Conservation (phyloP, 2,797 vertebrate species). For the Graptemys geographica region DNA sequence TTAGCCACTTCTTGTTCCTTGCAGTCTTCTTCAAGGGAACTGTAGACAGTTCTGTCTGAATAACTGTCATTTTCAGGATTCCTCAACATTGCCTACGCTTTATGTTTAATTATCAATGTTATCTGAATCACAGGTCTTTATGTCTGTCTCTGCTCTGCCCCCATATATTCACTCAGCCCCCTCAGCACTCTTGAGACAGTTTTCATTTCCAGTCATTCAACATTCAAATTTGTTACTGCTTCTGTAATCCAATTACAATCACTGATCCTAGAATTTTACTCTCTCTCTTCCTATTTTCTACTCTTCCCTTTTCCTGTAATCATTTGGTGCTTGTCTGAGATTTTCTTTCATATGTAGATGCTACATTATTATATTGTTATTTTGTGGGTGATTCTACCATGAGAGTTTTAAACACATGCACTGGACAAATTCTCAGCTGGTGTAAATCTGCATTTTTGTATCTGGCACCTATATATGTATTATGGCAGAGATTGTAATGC, state of each 20-base stretch:
- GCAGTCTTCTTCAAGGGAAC: not conserved
- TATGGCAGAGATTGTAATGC: not conserved
- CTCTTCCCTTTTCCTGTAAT: not conserved
- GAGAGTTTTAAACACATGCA: conserved; percentile 49
- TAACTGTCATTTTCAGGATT: not conserved
- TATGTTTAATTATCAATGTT: not conserved
- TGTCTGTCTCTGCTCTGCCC: not conserved
- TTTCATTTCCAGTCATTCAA: not conserved
- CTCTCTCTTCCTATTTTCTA: not conserved
- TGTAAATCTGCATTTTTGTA: not conserved
- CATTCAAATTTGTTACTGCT: not conserved
- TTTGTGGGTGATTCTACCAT: conserved; percentile 1
- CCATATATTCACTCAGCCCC: not conserved
- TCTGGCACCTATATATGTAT: not conserved
- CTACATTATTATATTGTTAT: conserved; percentile 13
- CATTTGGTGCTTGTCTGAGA: conserved; percentile 37
- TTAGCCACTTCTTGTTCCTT: not conserved
- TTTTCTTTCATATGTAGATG: conserved; percentile 37
- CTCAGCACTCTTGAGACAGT: not conserved
- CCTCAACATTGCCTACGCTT: not conserved
- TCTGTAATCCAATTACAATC: not conserved
- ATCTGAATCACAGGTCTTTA: not conserved
- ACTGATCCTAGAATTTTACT: not conserved
- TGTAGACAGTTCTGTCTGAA: not conserved
- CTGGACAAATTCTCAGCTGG: not conserved